These are phyloP conservation scores for Linepithema humile DNA, from an alignment of 1,140 invertebrate species.

Conservation along the genomic window DNA sequence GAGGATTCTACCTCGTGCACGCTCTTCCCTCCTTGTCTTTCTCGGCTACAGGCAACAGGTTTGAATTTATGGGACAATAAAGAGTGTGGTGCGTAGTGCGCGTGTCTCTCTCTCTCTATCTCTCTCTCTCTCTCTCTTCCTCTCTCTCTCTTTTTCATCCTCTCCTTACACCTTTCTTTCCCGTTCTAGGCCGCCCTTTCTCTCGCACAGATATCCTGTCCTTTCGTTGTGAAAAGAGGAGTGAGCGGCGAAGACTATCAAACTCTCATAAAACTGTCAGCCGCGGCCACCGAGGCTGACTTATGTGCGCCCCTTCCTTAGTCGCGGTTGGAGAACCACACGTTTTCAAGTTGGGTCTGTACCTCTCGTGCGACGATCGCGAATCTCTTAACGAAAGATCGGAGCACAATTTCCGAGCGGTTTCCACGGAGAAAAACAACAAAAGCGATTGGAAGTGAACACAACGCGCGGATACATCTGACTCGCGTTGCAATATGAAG, in stretches of 20 bases:
- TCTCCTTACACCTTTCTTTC: slow-evolving; percentile 54
- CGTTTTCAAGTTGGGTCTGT: slow-evolving; percentile 5
- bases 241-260: slow-evolving; percentile 80
- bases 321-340: slow-evolving; percentile 25
- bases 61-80: slow-evolving; percentile 85
- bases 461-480: neutral
- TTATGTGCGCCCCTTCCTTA: slow-evolving; percentile 80
- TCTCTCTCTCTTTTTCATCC: slow-evolving; percentile 63
- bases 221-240: slow-evolving; percentile 59
- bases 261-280: slow-evolving; percentile 85
- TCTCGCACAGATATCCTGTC: slow-evolving; percentile 59
- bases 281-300: slow-evolving; percentile 81
- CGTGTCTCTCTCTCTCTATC: slow-evolving; percentile 74
- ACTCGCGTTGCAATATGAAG: slow-evolving; percentile 8
- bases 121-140: slow-evolving; percentile 39
- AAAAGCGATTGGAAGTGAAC: slow-evolving; percentile 14
- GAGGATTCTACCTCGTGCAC: slow-evolving; percentile 68
- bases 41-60: slow-evolving; percentile 82
- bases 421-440: neutral
- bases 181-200: slow-evolving; percentile 54
- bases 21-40: slow-evolving; percentile 67
- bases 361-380: slow-evolving; percentile 26
- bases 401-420: neutral
- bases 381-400: slow-evolving; percentile 7
- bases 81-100: slow-evolving; percentile 82